Percentiles rank a stretch among this genome's conserved stretches.
Conservation (phyloP, 2,113 vertebrate genomes). For the Myotis lucifugus region DNA sequence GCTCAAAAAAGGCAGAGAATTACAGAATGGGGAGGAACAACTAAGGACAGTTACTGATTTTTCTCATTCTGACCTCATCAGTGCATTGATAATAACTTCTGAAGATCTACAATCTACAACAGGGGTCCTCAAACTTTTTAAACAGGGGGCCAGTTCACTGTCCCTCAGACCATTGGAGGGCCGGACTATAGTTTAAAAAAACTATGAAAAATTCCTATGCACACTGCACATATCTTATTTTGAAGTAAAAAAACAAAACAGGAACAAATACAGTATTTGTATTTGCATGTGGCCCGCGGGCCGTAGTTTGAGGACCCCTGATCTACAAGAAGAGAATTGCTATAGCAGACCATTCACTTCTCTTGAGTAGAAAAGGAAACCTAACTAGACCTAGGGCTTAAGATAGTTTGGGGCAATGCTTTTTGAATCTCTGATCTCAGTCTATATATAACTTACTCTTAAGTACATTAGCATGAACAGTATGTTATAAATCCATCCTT, state of each 20-base stretch:
- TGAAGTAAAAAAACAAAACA: no score
- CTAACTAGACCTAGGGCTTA: neutral
- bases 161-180: no score
- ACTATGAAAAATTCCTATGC: no score
- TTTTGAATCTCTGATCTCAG: neutral
- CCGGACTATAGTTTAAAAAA: no score
- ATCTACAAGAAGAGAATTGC: neutral
- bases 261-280: no score
- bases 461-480: neutral
- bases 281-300: no score
- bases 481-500: slow-evolving; percentile 38
- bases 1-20: neutral
- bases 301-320: no score
- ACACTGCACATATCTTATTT: no score
- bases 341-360: neutral
- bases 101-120: neutral
- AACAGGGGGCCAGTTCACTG: no score
- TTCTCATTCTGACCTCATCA: slow-evolving; percentile 15
- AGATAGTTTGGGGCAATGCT: neutral
- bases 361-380: slow-evolving; percentile 9
- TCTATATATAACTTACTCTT: slow-evolving; percentile 28
- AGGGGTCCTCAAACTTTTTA: no score
- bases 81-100: slow-evolving; percentile 17
- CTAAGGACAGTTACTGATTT: slow-evolving; percentile 7
- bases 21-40: neutral